Evolutionary conservation across 2,113 vertebrate species (phyloP).

Genomic region (Notechis scutatus): DNA sequence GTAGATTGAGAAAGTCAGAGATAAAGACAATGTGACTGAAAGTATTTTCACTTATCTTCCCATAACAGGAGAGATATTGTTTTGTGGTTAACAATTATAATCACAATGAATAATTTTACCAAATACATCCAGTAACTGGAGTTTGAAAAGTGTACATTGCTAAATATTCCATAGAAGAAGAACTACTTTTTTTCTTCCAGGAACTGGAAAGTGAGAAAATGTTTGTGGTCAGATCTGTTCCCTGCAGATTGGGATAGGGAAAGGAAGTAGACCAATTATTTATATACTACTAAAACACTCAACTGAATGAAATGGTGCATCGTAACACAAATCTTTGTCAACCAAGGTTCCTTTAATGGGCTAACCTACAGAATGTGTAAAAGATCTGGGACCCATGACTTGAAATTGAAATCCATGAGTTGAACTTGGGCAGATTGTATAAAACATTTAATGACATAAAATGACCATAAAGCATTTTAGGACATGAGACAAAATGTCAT

Average conservation of each 20-base stretch:
- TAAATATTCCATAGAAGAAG: neutral
- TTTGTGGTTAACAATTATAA: neutral
- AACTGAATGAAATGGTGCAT: neutral
- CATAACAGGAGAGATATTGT: neutral
- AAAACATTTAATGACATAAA: neutral
- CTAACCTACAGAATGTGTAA: neutral
- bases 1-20: neutral
- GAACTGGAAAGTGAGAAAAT: neutral
- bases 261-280: neutral
- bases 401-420: neutral
- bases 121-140: neutral
- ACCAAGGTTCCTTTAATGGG: neutral
- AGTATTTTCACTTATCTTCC: neutral
- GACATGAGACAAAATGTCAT: neutral
- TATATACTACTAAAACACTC: neutral
- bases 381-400: neutral
- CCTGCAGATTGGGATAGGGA: neutral
- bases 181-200: neutral
- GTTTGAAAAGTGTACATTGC: neutral
- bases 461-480: neutral
- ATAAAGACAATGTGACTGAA: neutral
- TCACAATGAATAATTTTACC: neutral
- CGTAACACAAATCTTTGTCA: neutral
- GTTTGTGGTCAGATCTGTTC: neutral
- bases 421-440: neutral